Evolutionary conservation across 1,140 invertebrate species (phyloP).

Genomic region (Heterodera carotae): DNA sequence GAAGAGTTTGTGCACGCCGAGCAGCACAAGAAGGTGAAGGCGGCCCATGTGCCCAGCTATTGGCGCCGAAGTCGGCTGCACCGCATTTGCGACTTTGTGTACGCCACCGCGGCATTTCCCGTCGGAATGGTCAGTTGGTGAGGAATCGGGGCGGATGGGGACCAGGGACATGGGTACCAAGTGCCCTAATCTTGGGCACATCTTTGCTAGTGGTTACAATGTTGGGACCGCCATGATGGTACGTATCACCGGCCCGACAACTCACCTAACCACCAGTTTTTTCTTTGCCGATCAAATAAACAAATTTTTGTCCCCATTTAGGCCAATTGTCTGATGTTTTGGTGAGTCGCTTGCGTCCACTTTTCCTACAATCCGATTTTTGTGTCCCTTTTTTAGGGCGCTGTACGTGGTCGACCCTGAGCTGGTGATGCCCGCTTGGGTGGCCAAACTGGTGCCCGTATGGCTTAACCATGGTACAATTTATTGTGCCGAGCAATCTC

Average conservation of each 20-base stretch:
- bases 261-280: no score
- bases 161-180: no score
- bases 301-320: conserved; percentile 13
- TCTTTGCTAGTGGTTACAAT: no score
- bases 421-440: conserved; percentile 52
- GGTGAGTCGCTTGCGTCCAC: background rate
- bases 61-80: conserved; percentile 56
- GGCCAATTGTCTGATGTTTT: conserved; percentile 33
- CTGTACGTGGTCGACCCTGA: conserved; percentile 47
- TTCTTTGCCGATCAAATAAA: background rate
- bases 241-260: no score
- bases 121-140: conserved; percentile 52
- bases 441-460: conserved; percentile 40
- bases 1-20: conserved; percentile 41
- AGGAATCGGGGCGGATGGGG: no score
- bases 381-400: conserved; percentile 35
- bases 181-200: no score
- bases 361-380: background rate
- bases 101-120: conserved; percentile 54
- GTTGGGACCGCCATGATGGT: no score
- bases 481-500: background rate
- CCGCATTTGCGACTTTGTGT: conserved; percentile 57
- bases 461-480: conserved; percentile 52
- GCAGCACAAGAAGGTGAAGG: conserved; percentile 34
- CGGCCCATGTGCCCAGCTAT: conserved; percentile 49